These are phyloP conservation scores for Cavia porcellus DNA, from an alignment of 2,113 vertebrate species.

Conservation along the genomic window DNA sequence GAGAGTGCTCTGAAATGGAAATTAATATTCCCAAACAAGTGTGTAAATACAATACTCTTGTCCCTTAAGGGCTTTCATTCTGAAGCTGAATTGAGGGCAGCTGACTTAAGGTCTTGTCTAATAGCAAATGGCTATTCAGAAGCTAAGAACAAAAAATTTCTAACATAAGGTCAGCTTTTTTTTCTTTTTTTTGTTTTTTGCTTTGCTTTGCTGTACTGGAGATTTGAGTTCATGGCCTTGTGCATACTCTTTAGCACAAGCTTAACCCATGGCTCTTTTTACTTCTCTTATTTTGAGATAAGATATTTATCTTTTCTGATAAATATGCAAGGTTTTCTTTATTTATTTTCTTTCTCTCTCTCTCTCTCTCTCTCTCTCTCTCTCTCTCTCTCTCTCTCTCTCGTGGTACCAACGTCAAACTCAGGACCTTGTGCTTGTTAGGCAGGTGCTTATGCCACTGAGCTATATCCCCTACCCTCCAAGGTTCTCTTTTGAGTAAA, in stretches of 20 bases:
- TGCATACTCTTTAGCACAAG: not conserved
- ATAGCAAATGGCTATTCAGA: too few species aligned
- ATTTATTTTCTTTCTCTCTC: too few species aligned
- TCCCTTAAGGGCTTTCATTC: conserved; percentile 11
- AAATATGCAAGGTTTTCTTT: not conserved
- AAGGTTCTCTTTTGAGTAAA: conserved; percentile 6
- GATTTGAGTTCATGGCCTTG: not conserved
- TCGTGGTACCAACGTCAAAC: too few species aligned
- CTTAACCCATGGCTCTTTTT: not conserved
- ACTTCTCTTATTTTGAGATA: not conserved
- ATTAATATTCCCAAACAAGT: conserved; percentile 38
- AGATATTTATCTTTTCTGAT: not conserved
- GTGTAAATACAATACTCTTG: not conserved
- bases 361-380: too few species aligned
- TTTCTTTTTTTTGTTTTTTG: not conserved
- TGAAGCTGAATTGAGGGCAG: not conserved
- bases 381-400: too few species aligned
- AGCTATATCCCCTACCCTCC: too few species aligned
- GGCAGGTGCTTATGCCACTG: too few species aligned
- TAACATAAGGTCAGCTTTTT: not conserved
- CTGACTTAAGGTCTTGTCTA: too few species aligned
- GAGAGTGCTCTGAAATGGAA: not conserved
- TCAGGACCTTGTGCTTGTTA: too few species aligned
- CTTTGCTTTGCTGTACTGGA: not conserved
- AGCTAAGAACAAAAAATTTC: not conserved